Conservation (phyloP, 2,113 vertebrate species). For the Labrus mixtus region DNA sequence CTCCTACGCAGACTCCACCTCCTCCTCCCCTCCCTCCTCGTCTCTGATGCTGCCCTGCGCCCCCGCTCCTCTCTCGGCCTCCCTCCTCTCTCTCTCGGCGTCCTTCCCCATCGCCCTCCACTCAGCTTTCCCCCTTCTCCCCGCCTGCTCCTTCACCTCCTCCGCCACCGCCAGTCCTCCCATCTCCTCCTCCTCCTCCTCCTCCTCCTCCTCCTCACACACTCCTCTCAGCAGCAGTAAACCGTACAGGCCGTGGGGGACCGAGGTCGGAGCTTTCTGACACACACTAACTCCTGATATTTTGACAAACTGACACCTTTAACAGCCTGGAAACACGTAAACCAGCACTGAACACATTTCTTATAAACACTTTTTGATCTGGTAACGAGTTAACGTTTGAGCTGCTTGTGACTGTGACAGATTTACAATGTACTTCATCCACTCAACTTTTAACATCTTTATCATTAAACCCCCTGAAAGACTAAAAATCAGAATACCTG, state of each 20-base stretch:
- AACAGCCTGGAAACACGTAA: background rate
- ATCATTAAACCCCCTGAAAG: too few species aligned
- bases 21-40: constrained; percentile 72
- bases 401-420: too few species aligned
- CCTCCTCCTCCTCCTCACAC: constrained; percentile 80
- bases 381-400: background rate
- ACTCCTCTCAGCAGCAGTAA: constrained; percentile 84
- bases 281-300: constrained; percentile 28
- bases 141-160: constrained; percentile 80
- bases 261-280: constrained; percentile 94
- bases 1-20: constrained; percentile 61
- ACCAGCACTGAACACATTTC: background rate
- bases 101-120: constrained; percentile 89
- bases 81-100: constrained; percentile 90
- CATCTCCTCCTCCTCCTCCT: constrained; percentile 78
- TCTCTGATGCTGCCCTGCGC: constrained; percentile 81
- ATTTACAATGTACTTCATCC: too few species aligned
- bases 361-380: background rate
- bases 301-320: background rate
- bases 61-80: constrained; percentile 87
- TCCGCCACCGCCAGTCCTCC: constrained; percentile 78
- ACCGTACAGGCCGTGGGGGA: constrained; percentile 94
- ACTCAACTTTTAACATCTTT: too few species aligned
- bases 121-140: constrained; percentile 86
- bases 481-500: too few species aligned